These are phyloP conservation scores for Halcyon malimbica DNA, from an alignment of 2,113 vertebrate genomes.

Conservation along the genomic window DNA sequence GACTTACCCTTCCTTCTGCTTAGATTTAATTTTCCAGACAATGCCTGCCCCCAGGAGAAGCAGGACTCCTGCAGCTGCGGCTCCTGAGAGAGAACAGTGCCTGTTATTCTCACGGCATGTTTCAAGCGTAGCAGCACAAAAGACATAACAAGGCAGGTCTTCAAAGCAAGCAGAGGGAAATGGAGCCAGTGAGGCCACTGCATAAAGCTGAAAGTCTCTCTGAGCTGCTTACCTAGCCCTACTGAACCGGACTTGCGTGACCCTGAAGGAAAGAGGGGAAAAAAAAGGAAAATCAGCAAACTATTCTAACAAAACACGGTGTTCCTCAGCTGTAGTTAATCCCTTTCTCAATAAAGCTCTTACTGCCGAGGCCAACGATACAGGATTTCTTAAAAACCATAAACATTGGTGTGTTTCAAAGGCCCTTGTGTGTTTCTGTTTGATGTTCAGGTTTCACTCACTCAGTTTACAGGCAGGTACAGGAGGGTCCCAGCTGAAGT, in stretches of 20 bases:
- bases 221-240: constrained; percentile 39
- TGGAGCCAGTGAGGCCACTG: neutral
- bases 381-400: neutral
- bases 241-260: neutral
- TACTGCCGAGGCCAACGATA: neutral
- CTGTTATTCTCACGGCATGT: accelerated
- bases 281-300: neutral
- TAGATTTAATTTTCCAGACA: constrained; percentile 39
- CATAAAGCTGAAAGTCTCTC: neutral
- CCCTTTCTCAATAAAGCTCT: neutral
- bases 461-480: constrained; percentile 60
- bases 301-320: accelerated
- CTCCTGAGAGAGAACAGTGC: neutral
- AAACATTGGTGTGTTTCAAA: neutral
- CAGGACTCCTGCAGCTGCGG: neutral
- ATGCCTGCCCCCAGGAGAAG: constrained; percentile 21
- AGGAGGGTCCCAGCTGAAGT: constrained; percentile 68
- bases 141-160: neutral
- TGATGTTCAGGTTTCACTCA: neutral
- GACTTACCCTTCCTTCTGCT: constrained; percentile 61
- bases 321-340: neutral
- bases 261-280: neutral
- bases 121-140: neutral
- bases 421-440: neutral
- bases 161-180: neutral